A percentile compares a stretch with the other conserved stretches of the same genome.
Evolutionary conservation across 2,888 invertebrate genomes (phyloP).

Genomic region (Lithodes maja): DNA sequence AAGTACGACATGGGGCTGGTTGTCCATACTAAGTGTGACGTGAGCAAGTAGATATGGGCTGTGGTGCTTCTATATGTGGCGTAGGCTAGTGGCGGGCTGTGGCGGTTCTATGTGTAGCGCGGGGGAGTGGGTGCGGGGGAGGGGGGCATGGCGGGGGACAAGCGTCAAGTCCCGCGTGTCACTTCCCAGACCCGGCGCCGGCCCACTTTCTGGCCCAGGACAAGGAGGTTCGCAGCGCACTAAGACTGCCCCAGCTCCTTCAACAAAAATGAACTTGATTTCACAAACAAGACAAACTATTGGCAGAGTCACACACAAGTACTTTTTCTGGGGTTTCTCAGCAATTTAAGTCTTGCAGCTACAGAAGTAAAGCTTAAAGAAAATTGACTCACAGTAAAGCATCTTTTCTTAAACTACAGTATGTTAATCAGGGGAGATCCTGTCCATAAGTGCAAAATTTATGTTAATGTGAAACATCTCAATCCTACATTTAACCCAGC

Average conservation of each 20-base stretch:
- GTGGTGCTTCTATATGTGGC: not conserved
- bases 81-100: not conserved
- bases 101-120: not conserved
- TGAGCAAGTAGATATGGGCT: no score
- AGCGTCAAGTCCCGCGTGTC: constrained; percentile 38
- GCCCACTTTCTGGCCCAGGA: constrained; percentile 59
- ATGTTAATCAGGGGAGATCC: no score
- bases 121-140: not conserved
- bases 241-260: constrained; percentile 60
- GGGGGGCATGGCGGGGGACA: not conserved
- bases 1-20: no score
- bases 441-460: no score
- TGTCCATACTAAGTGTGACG: no score
- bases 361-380: no score
- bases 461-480: no score
- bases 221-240: constrained; percentile 58
- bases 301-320: constrained; percentile 28
- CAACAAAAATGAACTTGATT: constrained; percentile 47
- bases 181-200: constrained; percentile 46
- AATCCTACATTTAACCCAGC: no score
- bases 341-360: no score
- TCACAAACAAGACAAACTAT: constrained; percentile 49
- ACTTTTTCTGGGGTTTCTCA: no score
- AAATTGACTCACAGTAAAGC: no score
- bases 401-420: no score